Percentiles rank a stretch among this genome's conserved stretches.
phyloP scores from a whole-genome alignment of 2,797 vertebrate genomes.

The Lemur catta region DNA sequence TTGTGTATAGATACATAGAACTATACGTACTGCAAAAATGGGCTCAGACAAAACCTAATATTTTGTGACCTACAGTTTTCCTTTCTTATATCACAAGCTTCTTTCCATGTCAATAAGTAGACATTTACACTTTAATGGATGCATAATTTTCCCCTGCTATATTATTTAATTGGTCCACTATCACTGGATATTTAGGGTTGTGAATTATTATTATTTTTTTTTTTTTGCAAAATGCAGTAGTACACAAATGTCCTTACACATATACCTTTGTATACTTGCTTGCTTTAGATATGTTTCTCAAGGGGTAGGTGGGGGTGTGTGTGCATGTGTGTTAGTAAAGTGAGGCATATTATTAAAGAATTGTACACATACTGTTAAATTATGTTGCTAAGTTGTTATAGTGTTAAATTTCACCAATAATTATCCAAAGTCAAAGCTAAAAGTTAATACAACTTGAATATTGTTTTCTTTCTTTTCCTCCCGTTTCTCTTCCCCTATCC shows the following conservation, averaged over 20 bases:
- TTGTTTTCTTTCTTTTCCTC: neutral
- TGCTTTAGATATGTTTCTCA: neutral
- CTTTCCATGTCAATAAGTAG: neutral
- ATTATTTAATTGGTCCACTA: neutral
- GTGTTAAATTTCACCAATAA: neutral
- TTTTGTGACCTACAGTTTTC: neutral
- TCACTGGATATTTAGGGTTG: neutral
- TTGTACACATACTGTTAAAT: neutral
- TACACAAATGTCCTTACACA: neutral
- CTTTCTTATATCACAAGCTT: neutral
- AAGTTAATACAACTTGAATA: neutral
- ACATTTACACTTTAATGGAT: neutral
- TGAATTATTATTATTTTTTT: neutral
- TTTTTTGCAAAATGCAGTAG: neutral
- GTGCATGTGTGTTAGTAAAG: neutral
- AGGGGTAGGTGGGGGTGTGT: neutral
- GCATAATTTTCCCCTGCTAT: neutral
- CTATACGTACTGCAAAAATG: neutral
- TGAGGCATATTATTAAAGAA: neutral
- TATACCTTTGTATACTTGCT: neutral
- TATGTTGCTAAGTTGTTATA: neutral
- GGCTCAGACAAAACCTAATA: neutral
- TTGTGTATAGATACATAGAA: neutral
- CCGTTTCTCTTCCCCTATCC: too few relatives aligned
- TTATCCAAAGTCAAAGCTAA: neutral